Percentiles rank a stretch among this genome's conserved stretches.
Conservation (phyloP, 2,113 vertebrate genomes). For the Hiodon alosoides region DNA sequence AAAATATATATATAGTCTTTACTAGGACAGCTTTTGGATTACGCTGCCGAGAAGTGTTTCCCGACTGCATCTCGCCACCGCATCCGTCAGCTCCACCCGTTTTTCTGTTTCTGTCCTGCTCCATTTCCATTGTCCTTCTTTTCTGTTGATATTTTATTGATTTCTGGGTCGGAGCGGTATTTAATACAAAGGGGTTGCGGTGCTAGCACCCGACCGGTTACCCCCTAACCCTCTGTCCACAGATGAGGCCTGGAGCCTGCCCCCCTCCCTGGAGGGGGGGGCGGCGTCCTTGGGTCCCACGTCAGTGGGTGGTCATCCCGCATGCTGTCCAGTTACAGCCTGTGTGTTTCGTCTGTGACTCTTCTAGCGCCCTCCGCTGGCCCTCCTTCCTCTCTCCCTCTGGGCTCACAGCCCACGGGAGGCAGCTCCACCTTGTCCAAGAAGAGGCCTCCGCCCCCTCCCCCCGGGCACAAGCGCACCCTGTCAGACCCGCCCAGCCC, state of each 20-base stretch:
- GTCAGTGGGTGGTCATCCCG: conserved; percentile 1
- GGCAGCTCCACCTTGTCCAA: conserved; percentile 84
- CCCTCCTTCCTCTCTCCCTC: conserved; percentile 77
- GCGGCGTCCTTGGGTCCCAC: neutral
- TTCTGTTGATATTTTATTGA: neutral
- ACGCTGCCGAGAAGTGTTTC: neutral
- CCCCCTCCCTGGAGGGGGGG: neutral
- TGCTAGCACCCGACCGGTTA: no score
- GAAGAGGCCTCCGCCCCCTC: conserved; percentile 87
- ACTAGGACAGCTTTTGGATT: no score
- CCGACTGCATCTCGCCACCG: conserved; percentile 1
- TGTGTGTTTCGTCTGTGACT: conserved; percentile 48
- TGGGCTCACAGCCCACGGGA: conserved; percentile 71
- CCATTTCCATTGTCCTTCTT: neutral
- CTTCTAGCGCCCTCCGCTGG: conserved; percentile 65
- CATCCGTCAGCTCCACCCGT: no score
- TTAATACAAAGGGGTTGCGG: neutral
- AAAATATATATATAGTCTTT: no score
- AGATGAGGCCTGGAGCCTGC: conserved; percentile 2
- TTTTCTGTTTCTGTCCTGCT: neutral
- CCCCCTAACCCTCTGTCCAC: neutral
- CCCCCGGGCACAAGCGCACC: conserved; percentile 87
- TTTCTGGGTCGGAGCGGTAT: neutral
- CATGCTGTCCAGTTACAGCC: conserved; percentile 8
- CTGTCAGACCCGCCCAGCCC: conserved; percentile 86